phyloP scores from a whole-genome alignment of 30 jellyfish, hydroid and myxozoan species.

The Cassiopea xamachana region DNA sequence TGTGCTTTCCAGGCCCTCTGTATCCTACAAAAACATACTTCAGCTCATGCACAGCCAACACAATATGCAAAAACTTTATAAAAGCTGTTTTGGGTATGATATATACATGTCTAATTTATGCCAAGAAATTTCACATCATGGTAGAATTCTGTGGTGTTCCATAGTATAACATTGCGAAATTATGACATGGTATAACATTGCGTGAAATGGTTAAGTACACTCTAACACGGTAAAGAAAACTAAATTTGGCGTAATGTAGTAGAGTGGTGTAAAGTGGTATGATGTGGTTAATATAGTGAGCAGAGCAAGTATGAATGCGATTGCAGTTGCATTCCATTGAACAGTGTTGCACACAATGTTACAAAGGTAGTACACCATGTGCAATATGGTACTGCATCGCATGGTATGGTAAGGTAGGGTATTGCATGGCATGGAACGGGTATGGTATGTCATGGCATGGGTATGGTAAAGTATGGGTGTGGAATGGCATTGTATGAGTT shows the following conservation, averaged over 20 bases:
- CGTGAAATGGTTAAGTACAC: neutral
- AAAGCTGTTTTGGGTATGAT: neutral
- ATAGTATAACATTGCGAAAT: neutral
- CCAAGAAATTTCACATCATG: too few relatives aligned
- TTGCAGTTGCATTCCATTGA: too few relatives aligned
- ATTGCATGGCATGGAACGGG: neutral
- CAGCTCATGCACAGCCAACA: neutral
- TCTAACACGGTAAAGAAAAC: neutral
- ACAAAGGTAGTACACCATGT: too few relatives aligned
- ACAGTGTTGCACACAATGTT: too few relatives aligned
- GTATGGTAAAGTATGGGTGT: too few relatives aligned
- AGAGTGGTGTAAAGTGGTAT: neutral
- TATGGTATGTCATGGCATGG: neutral
- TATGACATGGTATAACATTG: neutral
- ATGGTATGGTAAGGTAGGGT: neutral
- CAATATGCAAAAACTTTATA: neutral
- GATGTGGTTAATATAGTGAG: too few relatives aligned
- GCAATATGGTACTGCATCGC: neutral
- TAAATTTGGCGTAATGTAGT: neutral
- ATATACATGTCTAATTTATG: too few relatives aligned
- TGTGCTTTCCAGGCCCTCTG: conserved; percentile 81
- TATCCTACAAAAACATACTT: conserved; percentile 59
- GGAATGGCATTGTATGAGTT: too few relatives aligned
- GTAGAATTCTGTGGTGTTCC: neutral
- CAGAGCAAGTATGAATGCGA: too few relatives aligned